A percentile compares a stretch with the other conserved stretches of the same genome.
Evolutionary conservation across 2,888 invertebrate species (phyloP).

Genomic region (Cheilosia impressa): DNA sequence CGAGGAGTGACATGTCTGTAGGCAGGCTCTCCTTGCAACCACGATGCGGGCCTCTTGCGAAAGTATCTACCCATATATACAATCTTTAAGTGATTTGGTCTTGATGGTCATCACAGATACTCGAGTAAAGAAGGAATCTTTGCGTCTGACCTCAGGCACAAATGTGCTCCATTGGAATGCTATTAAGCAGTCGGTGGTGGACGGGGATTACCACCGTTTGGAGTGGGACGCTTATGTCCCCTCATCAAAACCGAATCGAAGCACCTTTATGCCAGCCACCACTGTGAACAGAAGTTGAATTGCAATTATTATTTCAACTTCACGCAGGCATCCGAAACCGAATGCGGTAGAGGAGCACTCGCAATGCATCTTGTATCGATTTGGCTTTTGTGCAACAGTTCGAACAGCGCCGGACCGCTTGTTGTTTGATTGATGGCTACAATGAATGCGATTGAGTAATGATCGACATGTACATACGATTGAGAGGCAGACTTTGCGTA

Average conservation of each 20-base stretch:
- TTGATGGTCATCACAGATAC: conserved; percentile 40
- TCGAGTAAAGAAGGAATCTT: conserved; percentile 16
- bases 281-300: conserved; percentile 63
- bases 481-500: conserved; percentile 12
- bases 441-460: conserved; percentile 73
- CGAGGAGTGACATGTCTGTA: conserved; percentile 58
- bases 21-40: conserved; percentile 7
- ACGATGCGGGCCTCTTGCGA: conserved; percentile 50
- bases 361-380: conserved; percentile 51
- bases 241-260: conserved; percentile 41
- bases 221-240: conserved; percentile 32
- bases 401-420: conserved; percentile 55
- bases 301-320: conserved; percentile 65
- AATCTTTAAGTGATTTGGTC: conserved; percentile 49
- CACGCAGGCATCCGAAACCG: conserved; percentile 27
- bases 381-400: conserved; percentile 67
- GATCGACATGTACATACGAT: conserved; percentile 54
- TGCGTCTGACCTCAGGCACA: conserved; percentile 49
- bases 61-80: not conserved
- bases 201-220: conserved; percentile 13
- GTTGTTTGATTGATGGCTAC: conserved; percentile 70
- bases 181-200: conserved; percentile 40
- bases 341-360: conserved; percentile 17
- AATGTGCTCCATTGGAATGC: conserved; percentile 63
- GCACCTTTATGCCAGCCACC: not conserved